These are phyloP conservation scores for Eurystomus glaucurus DNA, from an alignment of 2,797 vertebrate genomes.

Conservation along the genomic window DNA sequence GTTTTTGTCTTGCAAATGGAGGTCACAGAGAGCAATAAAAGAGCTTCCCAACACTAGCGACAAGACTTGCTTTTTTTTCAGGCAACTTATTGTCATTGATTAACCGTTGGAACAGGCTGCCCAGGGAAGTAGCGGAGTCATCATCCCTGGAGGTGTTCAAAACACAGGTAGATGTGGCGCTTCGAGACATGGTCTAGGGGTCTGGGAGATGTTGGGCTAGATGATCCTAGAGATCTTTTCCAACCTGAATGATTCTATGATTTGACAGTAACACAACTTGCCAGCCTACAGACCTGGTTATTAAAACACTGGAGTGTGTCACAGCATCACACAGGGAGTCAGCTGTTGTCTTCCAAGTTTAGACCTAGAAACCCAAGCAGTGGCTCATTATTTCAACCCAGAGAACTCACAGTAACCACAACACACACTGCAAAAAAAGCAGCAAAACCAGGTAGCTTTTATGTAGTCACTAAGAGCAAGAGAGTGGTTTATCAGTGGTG, in stretches of 20 bases:
- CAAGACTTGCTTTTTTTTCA: background rate
- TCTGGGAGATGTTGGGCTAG: too few relatives aligned
- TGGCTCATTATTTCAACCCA: background rate
- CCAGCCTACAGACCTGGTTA: background rate
- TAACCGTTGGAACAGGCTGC: too few relatives aligned
- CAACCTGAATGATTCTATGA: too few relatives aligned
- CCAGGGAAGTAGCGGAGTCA: too few relatives aligned
- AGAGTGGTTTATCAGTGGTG: background rate
- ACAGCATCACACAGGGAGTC: background rate
- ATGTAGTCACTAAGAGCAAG: rapidly evolving
- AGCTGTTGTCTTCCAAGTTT: background rate
- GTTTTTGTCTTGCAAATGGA: background rate
- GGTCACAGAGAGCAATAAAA: background rate
- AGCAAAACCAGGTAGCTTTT: background rate
- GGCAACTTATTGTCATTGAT: background rate
- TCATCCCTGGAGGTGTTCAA: too few relatives aligned
- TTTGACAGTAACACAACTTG: background rate
- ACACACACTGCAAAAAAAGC: background rate
- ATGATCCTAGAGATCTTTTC: too few relatives aligned
- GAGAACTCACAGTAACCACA: background rate
- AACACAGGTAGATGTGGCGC: too few relatives aligned
- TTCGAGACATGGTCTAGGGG: too few relatives aligned
- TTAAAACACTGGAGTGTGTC: background rate
- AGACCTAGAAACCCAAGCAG: background rate
- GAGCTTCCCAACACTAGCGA: background rate